Conservation (phyloP, 2,113 vertebrate genomes). For the Lepus timidus region DNA sequence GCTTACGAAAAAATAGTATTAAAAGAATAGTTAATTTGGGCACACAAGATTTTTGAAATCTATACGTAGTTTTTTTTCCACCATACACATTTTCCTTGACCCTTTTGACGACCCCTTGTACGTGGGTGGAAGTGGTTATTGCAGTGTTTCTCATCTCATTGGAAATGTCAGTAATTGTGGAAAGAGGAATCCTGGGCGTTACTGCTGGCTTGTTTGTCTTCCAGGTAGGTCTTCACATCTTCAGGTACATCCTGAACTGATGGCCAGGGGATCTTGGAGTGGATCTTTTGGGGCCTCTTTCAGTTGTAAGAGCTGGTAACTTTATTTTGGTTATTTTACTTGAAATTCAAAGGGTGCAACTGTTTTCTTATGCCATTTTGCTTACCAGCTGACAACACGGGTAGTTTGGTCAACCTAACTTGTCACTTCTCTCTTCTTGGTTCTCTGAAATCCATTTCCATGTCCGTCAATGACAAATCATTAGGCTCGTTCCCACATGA, state of each 20-base stretch:
- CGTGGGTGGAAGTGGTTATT: not conserved
- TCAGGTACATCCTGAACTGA: not conserved
- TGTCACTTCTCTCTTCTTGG: conserved; percentile 57
- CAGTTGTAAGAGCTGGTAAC: conserved; percentile 20
- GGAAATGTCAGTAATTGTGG: not conserved
- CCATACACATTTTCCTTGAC: too few species aligned
- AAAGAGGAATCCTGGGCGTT: conserved; percentile 17
- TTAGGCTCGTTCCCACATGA: conserved; percentile 55
- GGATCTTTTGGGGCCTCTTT: not conserved
- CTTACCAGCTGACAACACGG: conserved; percentile 38
- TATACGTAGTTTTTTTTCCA: too few species aligned
- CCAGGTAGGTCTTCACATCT: not conserved
- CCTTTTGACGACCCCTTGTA: too few species aligned
- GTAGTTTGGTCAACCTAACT: not conserved
- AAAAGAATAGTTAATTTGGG: too few species aligned
- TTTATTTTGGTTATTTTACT: conserved; percentile 25
- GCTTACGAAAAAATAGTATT: too few species aligned
- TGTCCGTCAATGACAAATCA: conserved; percentile 40
- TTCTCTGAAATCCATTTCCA: conserved; percentile 35
- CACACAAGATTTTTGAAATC: too few species aligned
- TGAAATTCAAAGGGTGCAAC: conserved; percentile 1
- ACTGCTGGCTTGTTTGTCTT: not conserved
- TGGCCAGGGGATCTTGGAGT: not conserved
- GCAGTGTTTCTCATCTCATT: not conserved
- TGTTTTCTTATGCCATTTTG: not conserved